Evolutionary conservation across 1,140 invertebrate genomes (phyloP), one percentile per base, ranked within the genome.

Genomic region (Subanguina moxae): DNA sequence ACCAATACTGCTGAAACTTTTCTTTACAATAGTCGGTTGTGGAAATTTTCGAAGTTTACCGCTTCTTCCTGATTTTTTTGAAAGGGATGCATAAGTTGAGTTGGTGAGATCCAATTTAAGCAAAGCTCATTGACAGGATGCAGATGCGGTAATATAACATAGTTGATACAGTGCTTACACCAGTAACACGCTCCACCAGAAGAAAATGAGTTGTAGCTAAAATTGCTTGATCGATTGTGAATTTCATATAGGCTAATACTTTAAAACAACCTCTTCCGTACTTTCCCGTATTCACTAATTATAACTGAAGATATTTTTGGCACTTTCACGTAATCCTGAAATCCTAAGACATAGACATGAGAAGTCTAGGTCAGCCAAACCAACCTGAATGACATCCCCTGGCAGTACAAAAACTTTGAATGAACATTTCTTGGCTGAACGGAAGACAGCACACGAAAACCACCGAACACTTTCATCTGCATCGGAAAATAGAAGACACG

Each of bases 11-110:
- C 58, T 61, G 28, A 61, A 61, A 8, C 1, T 61, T 1, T 21
- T 30, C 8, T 21, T 61, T 61, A 32, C 21, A 7, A 5, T 61
- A 61, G 8, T 45, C 11, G 11, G 11, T 13, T 13, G 23, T 23
- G 30, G 23, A 58, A 58, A 58, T 58, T 58, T n/a, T n/a, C n/a
- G n/a, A 58, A 45, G n/a, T 23, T 13, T 58, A 61, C 58, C 19
- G 58, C 58, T 61, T 61, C 58, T 30, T 28, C 58, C 28, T 61
- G n/a, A 43, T 61, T 43, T 19, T 21, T 30, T 61, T 61, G 58
- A 21, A 23, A 43, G 19, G 58, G 28, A 1, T 25, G 27, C 28
- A 61, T 19, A 3, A 61, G 58, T 61, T 43, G 19, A 61, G 58
- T 61, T 3, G 58, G 58, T 25, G 58, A 13, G 17, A 43, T 3